These are phyloP conservation scores for Mizuhopecten yessoensis DNA, from an alignment of 1,140 invertebrate species.

Conservation along the genomic window DNA sequence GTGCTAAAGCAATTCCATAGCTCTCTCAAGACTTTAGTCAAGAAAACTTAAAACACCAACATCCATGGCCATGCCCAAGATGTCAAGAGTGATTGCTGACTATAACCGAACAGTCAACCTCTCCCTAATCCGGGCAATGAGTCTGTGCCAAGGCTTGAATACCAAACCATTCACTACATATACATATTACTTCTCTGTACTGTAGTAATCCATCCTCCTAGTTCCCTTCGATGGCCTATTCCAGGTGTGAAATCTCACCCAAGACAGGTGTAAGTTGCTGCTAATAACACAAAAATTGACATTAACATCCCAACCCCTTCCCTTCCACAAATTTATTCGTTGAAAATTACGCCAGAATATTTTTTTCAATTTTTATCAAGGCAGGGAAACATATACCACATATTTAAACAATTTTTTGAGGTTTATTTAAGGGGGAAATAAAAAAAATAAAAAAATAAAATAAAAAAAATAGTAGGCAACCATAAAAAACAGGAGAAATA, in stretches of 20 bases:
- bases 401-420: neutral
- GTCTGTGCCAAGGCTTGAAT: neutral
- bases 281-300: slow-evolving; percentile 29
- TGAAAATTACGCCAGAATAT: neutral
- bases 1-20: neutral
- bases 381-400: neutral
- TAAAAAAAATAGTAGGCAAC: neutral
- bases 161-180: slow-evolving; percentile 38
- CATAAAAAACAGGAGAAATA: neutral
- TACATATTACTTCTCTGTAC: slow-evolving; percentile 19
- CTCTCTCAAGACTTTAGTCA: neutral
- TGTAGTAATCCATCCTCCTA: slow-evolving; percentile 33
- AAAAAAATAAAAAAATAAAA: neutral
- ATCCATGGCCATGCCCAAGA: neutral
- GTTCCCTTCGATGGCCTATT: slow-evolving; percentile 15
- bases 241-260: slow-evolving; percentile 22
- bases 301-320: slow-evolving; percentile 25
- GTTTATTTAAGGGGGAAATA: neutral
- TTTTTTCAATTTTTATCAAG: neutral
- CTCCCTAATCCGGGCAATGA: neutral
- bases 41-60: slow-evolving; percentile 8
- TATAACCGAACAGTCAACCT: neutral
- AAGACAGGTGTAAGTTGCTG: slow-evolving; percentile 25
- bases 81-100: slow-evolving; percentile 37
- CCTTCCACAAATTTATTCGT: neutral